phyloP scores from a whole-genome alignment of 2,113 vertebrate species.

The Tenrec ecaudatus region DNA sequence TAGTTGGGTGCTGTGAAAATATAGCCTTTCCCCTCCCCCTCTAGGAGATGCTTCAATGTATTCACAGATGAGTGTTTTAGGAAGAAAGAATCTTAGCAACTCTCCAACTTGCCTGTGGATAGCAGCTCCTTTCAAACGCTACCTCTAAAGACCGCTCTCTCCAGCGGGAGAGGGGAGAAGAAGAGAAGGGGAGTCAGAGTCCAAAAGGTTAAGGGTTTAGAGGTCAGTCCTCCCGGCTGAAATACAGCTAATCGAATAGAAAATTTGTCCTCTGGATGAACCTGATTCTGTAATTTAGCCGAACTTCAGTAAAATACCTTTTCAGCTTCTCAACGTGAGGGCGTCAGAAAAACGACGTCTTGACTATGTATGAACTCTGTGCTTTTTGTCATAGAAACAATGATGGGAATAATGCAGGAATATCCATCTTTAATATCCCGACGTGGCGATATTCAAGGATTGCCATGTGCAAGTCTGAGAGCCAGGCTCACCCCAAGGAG shows the following conservation, averaged over 20 bases:
- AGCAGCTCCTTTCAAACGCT: conserved; percentile 84
- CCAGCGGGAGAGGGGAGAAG: conserved; percentile 86
- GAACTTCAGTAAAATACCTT: conserved; percentile 99
- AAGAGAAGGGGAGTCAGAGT: conserved; percentile 89
- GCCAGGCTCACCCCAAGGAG: conserved; percentile 86
- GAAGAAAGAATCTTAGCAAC: conserved; percentile 76
- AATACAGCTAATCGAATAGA: conserved; percentile 96
- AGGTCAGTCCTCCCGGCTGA: conserved; percentile 98
- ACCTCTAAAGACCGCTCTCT: conserved; percentile 87
- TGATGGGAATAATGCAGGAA: conserved; percentile 92
- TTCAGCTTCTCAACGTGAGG: conserved; percentile 95
- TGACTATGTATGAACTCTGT: conserved; percentile 92
- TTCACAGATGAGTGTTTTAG: conserved; percentile 62
- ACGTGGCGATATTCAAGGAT: conserved; percentile 90
- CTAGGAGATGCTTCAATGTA: conserved; percentile 20
- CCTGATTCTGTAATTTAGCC: conserved; percentile 97
- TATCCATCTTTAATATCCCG: conserved; percentile 93
- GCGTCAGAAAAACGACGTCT: conserved; percentile 93
- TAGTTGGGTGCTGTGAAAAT: conserved; percentile 68
- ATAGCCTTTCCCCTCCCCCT: background rate
- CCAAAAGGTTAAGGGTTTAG: conserved; percentile 99
- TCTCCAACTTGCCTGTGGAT: conserved; percentile 83
- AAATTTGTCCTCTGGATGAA: conserved; percentile 99
- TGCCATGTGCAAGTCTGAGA: conserved; percentile 90
- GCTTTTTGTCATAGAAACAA: conserved; percentile 96